These are phyloP conservation scores for Stegodyphus mimosarum DNA, from an alignment of 1,140 invertebrate species.

Conservation along the genomic window DNA sequence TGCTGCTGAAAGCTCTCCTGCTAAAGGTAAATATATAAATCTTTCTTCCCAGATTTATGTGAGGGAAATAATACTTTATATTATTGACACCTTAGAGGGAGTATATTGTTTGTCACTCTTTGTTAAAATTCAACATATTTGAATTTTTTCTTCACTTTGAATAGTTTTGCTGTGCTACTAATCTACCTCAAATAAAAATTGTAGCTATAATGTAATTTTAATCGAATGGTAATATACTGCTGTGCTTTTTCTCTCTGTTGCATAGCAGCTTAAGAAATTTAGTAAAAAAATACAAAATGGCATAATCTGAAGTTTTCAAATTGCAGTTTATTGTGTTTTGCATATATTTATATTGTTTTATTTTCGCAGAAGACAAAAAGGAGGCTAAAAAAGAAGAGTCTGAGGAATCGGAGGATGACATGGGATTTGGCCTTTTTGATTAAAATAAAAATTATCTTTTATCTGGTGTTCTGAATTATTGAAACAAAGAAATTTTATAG, in stretches of 20 bases:
- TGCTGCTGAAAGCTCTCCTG: slow-evolving; percentile 55
- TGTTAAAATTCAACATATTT: neutral
- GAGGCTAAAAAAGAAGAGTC: slow-evolving; percentile 68
- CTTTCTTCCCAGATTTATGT: neutral
- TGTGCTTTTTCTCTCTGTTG: too few relatives aligned
- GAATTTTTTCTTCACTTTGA: neutral
- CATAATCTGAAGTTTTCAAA: too few relatives aligned
- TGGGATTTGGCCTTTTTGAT: slow-evolving; percentile 67
- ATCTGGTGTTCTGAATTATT: neutral
- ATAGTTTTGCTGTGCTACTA: neutral
- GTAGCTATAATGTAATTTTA: neutral
- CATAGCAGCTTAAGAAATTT: too few relatives aligned
- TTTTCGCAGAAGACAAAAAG: slow-evolving; percentile 65
- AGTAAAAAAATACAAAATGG: too few relatives aligned
- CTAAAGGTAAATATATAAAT: slow-evolving; percentile 32
- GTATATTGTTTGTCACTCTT: neutral
- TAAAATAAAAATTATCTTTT: slow-evolving; percentile 60
- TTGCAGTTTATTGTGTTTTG: neutral
- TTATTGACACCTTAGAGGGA: neutral
- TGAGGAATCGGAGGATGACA: slow-evolving; percentile 67
- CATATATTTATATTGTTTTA: slow-evolving; percentile 4
- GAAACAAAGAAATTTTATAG: neutral
- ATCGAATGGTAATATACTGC: too few relatives aligned
- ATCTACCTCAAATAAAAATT: neutral
- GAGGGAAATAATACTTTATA: neutral